phyloP scores from a whole-genome alignment of 2,797 vertebrate species.

The Holocentrus rufus region DNA sequence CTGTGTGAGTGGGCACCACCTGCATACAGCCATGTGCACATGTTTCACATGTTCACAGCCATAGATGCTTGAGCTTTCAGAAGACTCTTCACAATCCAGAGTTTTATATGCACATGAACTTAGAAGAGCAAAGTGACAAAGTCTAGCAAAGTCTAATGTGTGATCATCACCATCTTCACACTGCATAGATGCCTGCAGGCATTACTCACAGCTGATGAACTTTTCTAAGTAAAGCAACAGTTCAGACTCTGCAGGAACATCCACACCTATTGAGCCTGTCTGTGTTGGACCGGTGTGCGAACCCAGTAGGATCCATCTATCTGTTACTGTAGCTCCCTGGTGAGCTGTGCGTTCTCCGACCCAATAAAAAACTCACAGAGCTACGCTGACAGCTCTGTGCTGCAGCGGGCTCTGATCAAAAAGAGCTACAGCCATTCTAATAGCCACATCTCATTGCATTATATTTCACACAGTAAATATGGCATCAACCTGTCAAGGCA shows the following conservation, averaged over 20 bases:
- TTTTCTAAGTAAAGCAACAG: conserved; percentile 29
- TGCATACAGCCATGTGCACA: not conserved
- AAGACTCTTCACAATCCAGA: not conserved
- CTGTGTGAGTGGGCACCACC: conserved; percentile 12
- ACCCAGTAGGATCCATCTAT: conserved; percentile 64
- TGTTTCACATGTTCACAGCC: no score
- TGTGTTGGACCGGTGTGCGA: conserved; percentile 34
- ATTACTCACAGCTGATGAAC: not conserved
- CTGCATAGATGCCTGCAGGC: not conserved
- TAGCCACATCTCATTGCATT: conserved; percentile 77
- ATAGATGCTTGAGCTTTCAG: not conserved
- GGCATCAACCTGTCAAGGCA: conserved; percentile 76
- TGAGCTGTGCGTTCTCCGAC: conserved; percentile 63
- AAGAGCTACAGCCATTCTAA: conserved; percentile 79
- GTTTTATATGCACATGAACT: not conserved
- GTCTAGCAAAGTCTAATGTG: not conserved
- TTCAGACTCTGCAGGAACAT: conserved; percentile 24
- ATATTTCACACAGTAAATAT: conserved; percentile 82
- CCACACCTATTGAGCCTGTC: conserved; percentile 32
- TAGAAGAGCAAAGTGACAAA: not conserved
- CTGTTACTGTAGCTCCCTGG: conserved; percentile 55
- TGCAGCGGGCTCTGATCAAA: conserved; percentile 71
- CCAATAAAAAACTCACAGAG: conserved; percentile 71
- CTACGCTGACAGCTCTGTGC: conserved; percentile 73
- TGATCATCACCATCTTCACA: conserved; percentile 13